Percentiles rank a stretch among this genome's conserved stretches.
phyloP scores from a whole-genome alignment of 2,888 invertebrate genomes.

The Drosophila infuscata region DNA sequence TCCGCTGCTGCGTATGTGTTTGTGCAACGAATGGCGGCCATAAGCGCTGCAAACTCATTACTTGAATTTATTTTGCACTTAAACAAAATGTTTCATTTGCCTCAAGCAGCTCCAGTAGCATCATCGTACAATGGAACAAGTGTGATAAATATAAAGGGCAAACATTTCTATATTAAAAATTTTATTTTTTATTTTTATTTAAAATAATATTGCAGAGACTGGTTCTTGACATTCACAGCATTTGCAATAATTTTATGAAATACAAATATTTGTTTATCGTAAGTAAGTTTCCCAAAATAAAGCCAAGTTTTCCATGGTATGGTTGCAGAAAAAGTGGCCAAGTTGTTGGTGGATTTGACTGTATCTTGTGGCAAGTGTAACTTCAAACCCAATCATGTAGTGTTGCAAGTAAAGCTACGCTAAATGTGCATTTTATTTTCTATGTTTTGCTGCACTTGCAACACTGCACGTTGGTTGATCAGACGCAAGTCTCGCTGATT shows the following conservation, averaged over 20 bases:
- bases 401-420: slow-evolving; percentile 26
- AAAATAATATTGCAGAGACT: not conserved
- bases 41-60: slow-evolving; percentile 77
- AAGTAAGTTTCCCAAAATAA: not conserved
- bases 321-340: not conserved
- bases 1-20: slow-evolving; percentile 28
- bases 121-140: not conserved
- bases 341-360: slow-evolving; percentile 5
- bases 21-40: slow-evolving; percentile 48
- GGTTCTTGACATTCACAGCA: not conserved
- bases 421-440: slow-evolving; percentile 13
- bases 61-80: slow-evolving; percentile 80
- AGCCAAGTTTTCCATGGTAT: not conserved
- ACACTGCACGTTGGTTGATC: slow-evolving; percentile 7
- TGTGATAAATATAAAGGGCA: too few relatives aligned
- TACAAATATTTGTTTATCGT: not conserved
- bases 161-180: too few relatives aligned
- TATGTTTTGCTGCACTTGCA: slow-evolving; percentile 21
- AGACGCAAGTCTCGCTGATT: not conserved
- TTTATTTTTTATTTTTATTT: not conserved
- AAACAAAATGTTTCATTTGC: slow-evolving; percentile 81
- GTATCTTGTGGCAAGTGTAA: slow-evolving; percentile 7
- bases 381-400: slow-evolving; percentile 19
- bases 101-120: slow-evolving; percentile 20
- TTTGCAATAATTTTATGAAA: not conserved